Evolutionary conservation across 2,888 invertebrate genomes (phyloP), one percentile per base, ranked within the genome.

Genomic region (Hedychridium roseum): DNA sequence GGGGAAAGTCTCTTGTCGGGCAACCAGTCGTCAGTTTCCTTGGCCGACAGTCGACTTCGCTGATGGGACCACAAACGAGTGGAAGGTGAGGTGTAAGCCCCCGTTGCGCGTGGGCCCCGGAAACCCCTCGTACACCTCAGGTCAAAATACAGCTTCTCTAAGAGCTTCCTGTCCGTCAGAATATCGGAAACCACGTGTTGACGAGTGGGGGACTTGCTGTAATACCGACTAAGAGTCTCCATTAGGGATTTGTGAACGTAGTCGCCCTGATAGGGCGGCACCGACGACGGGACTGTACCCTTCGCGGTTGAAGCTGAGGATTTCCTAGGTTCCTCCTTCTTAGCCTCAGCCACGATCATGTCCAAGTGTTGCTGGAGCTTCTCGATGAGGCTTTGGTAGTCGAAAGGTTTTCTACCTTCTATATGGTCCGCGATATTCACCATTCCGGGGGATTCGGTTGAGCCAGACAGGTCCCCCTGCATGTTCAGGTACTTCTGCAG

Each of bases 81-180:
- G 1, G 75, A 71, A 0, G 76, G 78, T 9, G 73, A 76, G 1
- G 73, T 74, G 31, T 75, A 78, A 1, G 74, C 74, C 1, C 78
- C 78, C 1, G 73, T 75, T 1, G 73, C 74, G 14, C 76, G 61
- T 2, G 77, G 76, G 12, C 82, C 80, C 20, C 82, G 67, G 54
- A 84, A 85, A 0, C 83, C 82, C 55, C 87, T 85, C 17, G 89
- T 84, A 67, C 88, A 87, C 56, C 89, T 82, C 60, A 89, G 80
- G 68, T 89, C 89, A 71, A 88, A 88, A 70, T 89, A 89, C 20
- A 89, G 80, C 73, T 85, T 88, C 74, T 89, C 90, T 41, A 92
- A 80, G 17, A 89, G 81, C 68, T 86, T 87, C 64, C 90, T 83
- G 74, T 92, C 88, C 6, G 88, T 88, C 41, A 91, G 79, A 39